Evolutionary conservation across 2,888 invertebrate species (phyloP).

Genomic region (Dicranocentrus wangi): DNA sequence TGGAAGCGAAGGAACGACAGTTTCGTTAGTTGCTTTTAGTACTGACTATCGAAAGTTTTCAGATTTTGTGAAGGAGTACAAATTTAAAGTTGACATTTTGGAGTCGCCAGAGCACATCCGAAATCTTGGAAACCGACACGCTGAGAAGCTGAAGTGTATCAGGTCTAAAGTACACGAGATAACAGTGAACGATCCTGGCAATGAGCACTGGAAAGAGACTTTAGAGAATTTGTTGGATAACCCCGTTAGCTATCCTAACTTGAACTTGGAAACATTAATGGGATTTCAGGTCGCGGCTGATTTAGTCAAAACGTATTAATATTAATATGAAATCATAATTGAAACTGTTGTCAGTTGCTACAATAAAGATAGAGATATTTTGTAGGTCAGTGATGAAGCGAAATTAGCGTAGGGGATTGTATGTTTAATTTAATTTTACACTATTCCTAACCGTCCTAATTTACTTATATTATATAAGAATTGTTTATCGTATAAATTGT

Average conservation of each 20-base stretch:
- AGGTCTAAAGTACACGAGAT: background rate
- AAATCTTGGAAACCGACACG: background rate
- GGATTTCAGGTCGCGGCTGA: slow-evolving; percentile 21
- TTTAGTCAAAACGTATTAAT: too few relatives aligned
- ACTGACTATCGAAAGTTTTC: slow-evolving; percentile 20
- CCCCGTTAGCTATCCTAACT: slow-evolving; percentile 4
- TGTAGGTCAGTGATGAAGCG: too few relatives aligned
- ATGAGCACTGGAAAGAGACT: slow-evolving; percentile 34
- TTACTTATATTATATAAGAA: too few relatives aligned
- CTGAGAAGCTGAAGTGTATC: background rate
- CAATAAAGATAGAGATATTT: too few relatives aligned
- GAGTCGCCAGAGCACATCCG: slow-evolving; percentile 24
- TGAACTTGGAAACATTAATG: slow-evolving; percentile 8
- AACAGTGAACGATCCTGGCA: background rate
- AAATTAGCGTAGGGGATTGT: too few relatives aligned
- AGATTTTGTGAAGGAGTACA: slow-evolving; percentile 10
- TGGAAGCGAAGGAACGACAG: slow-evolving; percentile 87
- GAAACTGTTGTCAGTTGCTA: too few relatives aligned
- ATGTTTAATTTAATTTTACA: too few relatives aligned
- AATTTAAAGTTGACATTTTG: slow-evolving; percentile 14
- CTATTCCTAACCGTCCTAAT: too few relatives aligned
- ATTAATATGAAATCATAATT: too few relatives aligned
- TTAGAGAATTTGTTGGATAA: background rate
- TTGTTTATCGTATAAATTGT: too few relatives aligned
- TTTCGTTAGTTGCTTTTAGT: slow-evolving; percentile 79